Evolutionary conservation across 2,797 vertebrate species (phyloP).

Genomic region (Tadarida brasiliensis): DNA sequence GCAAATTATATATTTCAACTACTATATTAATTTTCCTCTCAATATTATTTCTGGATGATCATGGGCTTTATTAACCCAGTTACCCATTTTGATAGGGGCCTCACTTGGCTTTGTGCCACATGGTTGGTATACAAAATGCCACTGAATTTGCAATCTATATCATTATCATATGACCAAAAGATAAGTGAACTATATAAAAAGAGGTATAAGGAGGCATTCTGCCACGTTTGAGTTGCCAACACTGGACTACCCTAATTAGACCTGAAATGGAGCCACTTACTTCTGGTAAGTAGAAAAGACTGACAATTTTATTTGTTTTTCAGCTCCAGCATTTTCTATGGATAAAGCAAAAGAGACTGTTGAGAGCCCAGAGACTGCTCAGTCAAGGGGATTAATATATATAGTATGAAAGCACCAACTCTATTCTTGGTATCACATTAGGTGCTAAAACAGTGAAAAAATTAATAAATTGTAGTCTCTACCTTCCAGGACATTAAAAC

Average conservation of each 20-base stretch:
- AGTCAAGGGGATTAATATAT: background rate
- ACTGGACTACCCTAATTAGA: background rate
- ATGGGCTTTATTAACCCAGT: constrained; percentile 25
- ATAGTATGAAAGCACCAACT: background rate
- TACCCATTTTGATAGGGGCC: constrained; percentile 32
- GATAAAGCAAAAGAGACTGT: background rate
- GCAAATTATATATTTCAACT: constrained; percentile 64
- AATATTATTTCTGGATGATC: constrained; percentile 28
- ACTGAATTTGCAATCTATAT: background rate
- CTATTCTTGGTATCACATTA: background rate
- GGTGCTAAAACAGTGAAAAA: background rate
- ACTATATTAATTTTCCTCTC: constrained; percentile 52
- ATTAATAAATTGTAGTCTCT: background rate
- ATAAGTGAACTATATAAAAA: constrained; percentile 44
- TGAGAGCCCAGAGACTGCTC: background rate
- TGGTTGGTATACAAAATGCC: background rate
- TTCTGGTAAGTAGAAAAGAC: constrained; percentile 50
- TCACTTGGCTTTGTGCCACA: background rate
- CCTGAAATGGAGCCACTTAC: background rate
- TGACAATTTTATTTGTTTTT: constrained; percentile 15
- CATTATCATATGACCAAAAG: background rate
- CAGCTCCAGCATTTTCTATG: background rate
- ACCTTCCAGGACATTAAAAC: background rate
- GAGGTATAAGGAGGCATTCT: background rate
- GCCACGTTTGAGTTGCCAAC: background rate